These are phyloP conservation scores for Anguilla obscura DNA, from an alignment of 2,797 vertebrate genomes.

Conservation along the genomic window DNA sequence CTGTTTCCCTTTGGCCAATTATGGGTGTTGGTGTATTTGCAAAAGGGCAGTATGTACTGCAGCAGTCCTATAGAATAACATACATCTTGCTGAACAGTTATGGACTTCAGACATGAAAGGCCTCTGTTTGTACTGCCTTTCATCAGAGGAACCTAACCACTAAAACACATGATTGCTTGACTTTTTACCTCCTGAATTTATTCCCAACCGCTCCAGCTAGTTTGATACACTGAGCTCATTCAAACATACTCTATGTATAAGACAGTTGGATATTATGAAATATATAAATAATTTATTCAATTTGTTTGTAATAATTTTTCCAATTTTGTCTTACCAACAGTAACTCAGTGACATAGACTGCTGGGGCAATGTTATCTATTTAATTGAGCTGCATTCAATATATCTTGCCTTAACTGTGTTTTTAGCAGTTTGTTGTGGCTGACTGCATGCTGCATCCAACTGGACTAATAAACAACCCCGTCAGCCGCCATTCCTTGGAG, in stretches of 20 bases:
- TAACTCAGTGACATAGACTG: slow-evolving; percentile 44
- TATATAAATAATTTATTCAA: background rate
- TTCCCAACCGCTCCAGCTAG: background rate
- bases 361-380: slow-evolving; percentile 13
- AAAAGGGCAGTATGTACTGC: background rate
- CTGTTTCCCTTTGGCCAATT: slow-evolving; percentile 4
- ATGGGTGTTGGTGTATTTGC: slow-evolving; percentile 16
- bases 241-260: background rate
- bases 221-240: background rate
- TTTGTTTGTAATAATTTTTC: background rate
- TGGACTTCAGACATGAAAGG: background rate
- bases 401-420: slow-evolving; percentile 36
- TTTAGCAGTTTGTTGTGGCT: background rate
- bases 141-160: background rate
- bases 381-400: slow-evolving; percentile 37
- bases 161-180: background rate
- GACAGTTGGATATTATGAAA: background rate
- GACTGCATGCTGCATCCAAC: background rate
- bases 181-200: background rate
- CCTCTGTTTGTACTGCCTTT: slow-evolving; percentile 8
- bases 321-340: background rate
- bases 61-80: background rate
- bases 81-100: background rate
- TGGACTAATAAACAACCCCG: background rate
- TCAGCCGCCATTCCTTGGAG: background rate